Percentiles rank a stretch among this genome's conserved stretches.
These are phyloP conservation scores for Petaurus breviceps DNA, from an alignment of 2,113 vertebrate species.

Conservation along the genomic window DNA sequence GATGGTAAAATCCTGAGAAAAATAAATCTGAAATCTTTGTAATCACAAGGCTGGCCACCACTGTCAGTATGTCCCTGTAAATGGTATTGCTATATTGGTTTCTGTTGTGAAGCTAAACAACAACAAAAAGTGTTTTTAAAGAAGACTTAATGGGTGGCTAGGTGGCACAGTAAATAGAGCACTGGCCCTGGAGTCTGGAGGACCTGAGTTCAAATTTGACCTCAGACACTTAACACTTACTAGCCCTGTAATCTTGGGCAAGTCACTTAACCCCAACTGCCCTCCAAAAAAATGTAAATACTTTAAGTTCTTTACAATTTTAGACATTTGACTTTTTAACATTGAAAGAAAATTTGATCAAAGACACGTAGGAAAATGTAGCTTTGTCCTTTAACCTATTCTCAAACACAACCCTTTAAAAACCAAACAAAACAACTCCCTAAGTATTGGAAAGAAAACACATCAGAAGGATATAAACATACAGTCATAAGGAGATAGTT, in stretches of 20 bases:
- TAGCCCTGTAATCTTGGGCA: no score
- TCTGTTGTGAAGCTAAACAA: constrained; percentile 9
- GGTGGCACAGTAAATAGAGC: no score
- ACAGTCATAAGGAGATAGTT: neutral
- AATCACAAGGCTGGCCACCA: constrained; percentile 1
- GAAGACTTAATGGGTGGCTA: neutral
- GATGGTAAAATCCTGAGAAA: neutral
- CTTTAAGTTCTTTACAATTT: neutral
- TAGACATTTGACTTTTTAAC: neutral
- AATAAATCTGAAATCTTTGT: neutral
- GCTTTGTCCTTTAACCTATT: neutral
- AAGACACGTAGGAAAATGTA: neutral
- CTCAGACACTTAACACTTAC: no score
- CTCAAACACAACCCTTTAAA: constrained; percentile 27
- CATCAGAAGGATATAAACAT: neutral
- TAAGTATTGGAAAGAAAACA: neutral
- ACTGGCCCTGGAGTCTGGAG: no score
- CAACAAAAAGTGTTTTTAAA: neutral
- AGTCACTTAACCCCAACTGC: no score
- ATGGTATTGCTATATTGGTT: neutral
- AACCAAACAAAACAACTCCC: no score
- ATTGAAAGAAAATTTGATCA: neutral
- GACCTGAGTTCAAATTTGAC: no score
- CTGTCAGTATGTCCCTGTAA: constrained; percentile 34
- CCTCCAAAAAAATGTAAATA: no score